phyloP scores from a whole-genome alignment of 1,140 invertebrate species.

The Sarcophaga peregrina region DNA sequence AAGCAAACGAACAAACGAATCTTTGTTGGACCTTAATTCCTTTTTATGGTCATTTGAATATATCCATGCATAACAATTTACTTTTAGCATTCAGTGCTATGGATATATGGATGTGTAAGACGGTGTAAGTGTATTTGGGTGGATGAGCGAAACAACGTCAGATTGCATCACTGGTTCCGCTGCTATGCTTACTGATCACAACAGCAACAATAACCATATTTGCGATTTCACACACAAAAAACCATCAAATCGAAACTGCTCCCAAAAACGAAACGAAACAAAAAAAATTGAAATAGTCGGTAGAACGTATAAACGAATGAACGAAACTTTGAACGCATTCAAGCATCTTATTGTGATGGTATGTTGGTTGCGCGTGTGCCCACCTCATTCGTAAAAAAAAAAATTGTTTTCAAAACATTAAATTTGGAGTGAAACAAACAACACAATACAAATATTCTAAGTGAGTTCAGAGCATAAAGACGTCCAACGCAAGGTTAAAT shows the following conservation, averaged over 20 bases:
- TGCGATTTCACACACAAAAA: conserved; percentile 26
- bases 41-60: conserved; percentile 66
- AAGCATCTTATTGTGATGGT: conserved; percentile 26
- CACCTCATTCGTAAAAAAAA: background rate
- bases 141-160: conserved; percentile 13
- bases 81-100: background rate
- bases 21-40: conserved; percentile 65
- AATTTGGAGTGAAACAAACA: background rate
- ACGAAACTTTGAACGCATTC: conserved; percentile 21
- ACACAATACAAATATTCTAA: background rate
- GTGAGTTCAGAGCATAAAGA: background rate
- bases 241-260: conserved; percentile 21
- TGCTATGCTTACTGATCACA: conserved; percentile 36
- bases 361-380: conserved; percentile 18
- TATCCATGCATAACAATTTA: conserved; percentile 44
- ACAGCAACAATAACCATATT: background rate
- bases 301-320: background rate
- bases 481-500: background rate
- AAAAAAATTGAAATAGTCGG: background rate
- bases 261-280: conserved; percentile 8
- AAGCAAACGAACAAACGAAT: conserved; percentile 55
- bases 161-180: conserved; percentile 35
- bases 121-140: background rate
- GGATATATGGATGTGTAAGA: too few species aligned
- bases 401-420: background rate